These are phyloP conservation scores for Drosophila takahashii DNA, from an alignment of 1,140 invertebrate species.

Conservation along the genomic window DNA sequence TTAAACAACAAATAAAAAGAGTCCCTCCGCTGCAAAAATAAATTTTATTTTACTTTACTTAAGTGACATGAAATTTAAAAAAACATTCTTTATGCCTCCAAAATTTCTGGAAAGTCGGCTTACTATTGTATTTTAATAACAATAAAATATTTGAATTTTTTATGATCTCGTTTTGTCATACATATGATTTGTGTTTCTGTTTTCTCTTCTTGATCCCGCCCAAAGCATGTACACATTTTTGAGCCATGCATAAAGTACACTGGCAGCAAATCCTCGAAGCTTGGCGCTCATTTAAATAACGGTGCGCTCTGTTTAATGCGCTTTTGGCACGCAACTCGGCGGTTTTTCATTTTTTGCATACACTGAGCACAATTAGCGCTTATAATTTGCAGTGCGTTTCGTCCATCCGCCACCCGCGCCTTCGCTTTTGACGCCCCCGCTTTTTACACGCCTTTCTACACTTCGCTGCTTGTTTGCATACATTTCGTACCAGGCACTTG, in stretches of 20 bases:
- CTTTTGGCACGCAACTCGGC: slow-evolving; percentile 54
- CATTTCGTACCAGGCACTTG: slow-evolving; percentile 74
- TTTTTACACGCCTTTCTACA: slow-evolving; percentile 76
- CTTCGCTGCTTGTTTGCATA: slow-evolving; percentile 82
- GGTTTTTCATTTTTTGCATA: slow-evolving; percentile 55
- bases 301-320: slow-evolving; percentile 72
- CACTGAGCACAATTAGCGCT: slow-evolving; percentile 69
- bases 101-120: no score
- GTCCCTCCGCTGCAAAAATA: no score
- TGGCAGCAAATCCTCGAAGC: slow-evolving; percentile 2
- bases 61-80: no score
- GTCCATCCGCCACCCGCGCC: slow-evolving; percentile 5
- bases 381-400: slow-evolving; percentile 62
- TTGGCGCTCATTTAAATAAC: slow-evolving; percentile 67
- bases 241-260: slow-evolving; percentile 44
- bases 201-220: slow-evolving; percentile 44
- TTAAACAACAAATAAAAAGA: no score
- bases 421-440: slow-evolving; percentile 31
- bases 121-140: no score
- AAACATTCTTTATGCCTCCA: background rate
- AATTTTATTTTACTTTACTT: no score
- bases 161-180: slow-evolving; percentile 36
- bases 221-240: slow-evolving; percentile 56
- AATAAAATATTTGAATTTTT: background rate
- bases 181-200: slow-evolving; percentile 5